Evolutionary conservation across 2,113 vertebrate genomes (phyloP).

Genomic region (Stigmatopora nigra): DNA sequence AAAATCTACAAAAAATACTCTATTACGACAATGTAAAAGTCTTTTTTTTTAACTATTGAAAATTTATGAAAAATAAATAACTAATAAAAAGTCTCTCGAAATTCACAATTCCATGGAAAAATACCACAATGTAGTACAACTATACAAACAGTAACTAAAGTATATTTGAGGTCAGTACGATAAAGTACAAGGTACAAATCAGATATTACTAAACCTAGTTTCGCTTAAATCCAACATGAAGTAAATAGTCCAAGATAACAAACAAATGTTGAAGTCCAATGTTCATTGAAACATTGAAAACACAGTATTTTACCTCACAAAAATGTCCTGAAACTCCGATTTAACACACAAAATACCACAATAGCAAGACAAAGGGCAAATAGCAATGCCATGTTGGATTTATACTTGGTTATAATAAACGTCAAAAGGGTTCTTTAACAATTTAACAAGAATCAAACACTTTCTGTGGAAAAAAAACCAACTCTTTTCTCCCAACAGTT

Average conservation of each 20-base stretch:
- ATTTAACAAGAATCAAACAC: conserved; percentile 24
- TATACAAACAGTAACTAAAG: background rate
- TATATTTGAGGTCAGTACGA: background rate
- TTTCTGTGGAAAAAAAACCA: conserved; percentile 28
- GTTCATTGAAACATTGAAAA: conserved; percentile 49
- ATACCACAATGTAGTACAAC: background rate
- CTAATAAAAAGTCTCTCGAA: no score
- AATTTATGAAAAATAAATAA: no score
- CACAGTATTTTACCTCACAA: conserved; percentile 42
- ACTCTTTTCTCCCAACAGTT: conserved; percentile 42
- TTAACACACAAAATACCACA: conserved; percentile 17
- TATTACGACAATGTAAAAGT: no score
- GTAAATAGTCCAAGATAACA: conserved; percentile 41
- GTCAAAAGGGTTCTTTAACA: conserved; percentile 25
- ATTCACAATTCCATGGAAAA: background rate
- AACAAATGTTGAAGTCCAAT: conserved; percentile 41
- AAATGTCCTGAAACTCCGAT: conserved; percentile 37
- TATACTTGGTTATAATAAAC: background rate
- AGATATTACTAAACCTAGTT: conserved; percentile 35
- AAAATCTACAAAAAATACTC: no score
- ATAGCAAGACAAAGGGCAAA: conserved; percentile 42
- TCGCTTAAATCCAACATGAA: conserved; percentile 31
- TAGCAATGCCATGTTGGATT: no score
- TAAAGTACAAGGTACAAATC: conserved; percentile 23
- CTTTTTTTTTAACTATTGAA: no score